Evolutionary conservation across 2,113 vertebrate genomes (phyloP), one percentile per base, ranked within the genome.

Genomic region (Pseudonaja textilis): DNA sequence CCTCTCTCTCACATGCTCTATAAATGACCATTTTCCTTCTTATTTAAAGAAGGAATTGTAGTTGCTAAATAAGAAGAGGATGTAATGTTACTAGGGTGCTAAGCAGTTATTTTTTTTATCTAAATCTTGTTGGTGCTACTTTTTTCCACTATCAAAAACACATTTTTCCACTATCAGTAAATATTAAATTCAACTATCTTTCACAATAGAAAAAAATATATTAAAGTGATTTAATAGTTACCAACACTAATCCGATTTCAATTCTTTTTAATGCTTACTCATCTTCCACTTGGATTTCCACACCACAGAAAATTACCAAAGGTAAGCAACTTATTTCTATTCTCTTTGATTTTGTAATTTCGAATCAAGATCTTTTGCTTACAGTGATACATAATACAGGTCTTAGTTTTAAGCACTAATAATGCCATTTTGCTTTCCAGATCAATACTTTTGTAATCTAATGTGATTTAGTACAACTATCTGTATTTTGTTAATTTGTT

Each of bases 221-320:
- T 91, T 26, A 92, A 25, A 91, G 87, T 89, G 50, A 69, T 39
- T 57, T 91, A 89, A 88, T 64, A 47, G 29, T 89, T 89, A 92
- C 34, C 47, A 95, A 56, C 92, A 91, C 95, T 97, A 94, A 96
- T 88, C 29, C 94, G 95, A 55, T 95, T 94, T 57, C 95, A 4
- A 94, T 94, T 95, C 92, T 96, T 95, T 97, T 96, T 96, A 57
- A 92, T 97, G 59, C 25, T 61, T 94, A 34, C 95, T 93, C 89
- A 87, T 96, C 81, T 22, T n/a, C 88, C 57, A 81, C 91, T 95
- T 94, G 96, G 88, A 90, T 61, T 89, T 88, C 87, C 88, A 50
- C 96, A 95, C 47, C n/a, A 93, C 93, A 98, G 98, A 94, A 98
- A 98, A 95, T 97, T 97, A 94, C 97, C 97, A 25, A 98, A 98